phyloP scores from a whole-genome alignment of 1,140 invertebrate genomes.

The Leptestheria dahalacensis region DNA sequence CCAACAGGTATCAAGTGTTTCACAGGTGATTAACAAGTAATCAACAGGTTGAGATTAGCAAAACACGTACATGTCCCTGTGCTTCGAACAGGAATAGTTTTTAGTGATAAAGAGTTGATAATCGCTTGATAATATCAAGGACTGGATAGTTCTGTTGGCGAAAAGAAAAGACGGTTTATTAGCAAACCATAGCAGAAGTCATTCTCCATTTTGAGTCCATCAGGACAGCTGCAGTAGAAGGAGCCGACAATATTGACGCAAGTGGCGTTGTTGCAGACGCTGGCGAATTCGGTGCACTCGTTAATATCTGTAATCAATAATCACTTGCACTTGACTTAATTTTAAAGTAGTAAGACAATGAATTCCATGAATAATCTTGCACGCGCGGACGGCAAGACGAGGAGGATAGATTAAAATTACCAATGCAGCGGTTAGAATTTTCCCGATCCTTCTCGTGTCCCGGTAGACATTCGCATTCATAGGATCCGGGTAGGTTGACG shows the following conservation, averaged over 20 bases:
- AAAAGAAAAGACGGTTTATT: conserved; percentile 36
- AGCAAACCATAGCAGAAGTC: conserved; percentile 36
- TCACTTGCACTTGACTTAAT: no score
- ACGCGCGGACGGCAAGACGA: not conserved
- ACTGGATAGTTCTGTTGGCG: no score
- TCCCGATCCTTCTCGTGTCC: conserved; percentile 34
- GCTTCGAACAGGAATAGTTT: no score
- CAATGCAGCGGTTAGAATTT: conserved; percentile 2
- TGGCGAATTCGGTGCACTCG: conserved; percentile 20
- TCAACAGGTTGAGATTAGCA: no score
- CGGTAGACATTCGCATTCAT: conserved; percentile 27
- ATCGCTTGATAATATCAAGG: no score
- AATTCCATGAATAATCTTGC: conserved; percentile 3
- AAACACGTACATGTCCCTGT: no score
- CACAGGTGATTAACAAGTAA: no score
- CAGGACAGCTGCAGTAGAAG: conserved; percentile 60
- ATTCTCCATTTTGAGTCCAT: conserved; percentile 38
- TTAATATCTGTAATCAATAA: conserved; percentile 25
- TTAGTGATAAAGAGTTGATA: no score
- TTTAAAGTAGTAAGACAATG: conserved; percentile 17
- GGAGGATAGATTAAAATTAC: conserved; percentile 24
- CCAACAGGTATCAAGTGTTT: not conserved
- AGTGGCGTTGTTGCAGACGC: conserved; percentile 18
- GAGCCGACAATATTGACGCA: conserved; percentile 62
- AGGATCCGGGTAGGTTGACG: conserved; percentile 24